A percentile compares a stretch with the other conserved stretches of the same genome.
phyloP scores from a whole-genome alignment of 2,888 invertebrate genomes.

The Schizaphis graminum region DNA sequence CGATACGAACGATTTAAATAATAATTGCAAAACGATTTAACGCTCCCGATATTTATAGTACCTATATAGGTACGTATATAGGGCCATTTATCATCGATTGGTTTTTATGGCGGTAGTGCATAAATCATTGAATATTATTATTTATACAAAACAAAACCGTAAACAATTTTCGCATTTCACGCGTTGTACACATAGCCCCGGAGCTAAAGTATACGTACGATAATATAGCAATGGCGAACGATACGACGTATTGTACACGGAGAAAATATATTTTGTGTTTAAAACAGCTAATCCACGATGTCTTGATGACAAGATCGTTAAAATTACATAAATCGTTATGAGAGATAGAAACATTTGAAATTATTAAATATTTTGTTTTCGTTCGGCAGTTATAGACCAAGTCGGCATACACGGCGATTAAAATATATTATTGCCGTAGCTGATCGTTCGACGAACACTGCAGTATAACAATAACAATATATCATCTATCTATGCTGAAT shows the following conservation, averaged over 20 bases:
- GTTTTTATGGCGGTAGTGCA: background rate
- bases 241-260: background rate
- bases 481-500: background rate
- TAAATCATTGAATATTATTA: constrained; percentile 30
- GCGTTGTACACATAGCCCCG: background rate
- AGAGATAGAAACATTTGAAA: background rate
- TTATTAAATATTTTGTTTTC: background rate
- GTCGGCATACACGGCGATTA: background rate
- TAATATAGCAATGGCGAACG: background rate
- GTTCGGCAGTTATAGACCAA: background rate
- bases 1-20: background rate
- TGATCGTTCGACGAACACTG: background rate
- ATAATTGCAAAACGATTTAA: background rate
- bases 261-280: background rate
- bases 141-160: background rate
- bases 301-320: background rate
- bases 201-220: background rate
- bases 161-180: constrained; percentile 5
- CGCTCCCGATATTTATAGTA: background rate
- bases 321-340: background rate
- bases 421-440: background rate
- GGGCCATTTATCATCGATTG: constrained; percentile 18
- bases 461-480: background rate
- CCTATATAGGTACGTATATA: background rate
- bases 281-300: background rate